Evolutionary conservation across 2,113 vertebrate species (phyloP), one percentile per base, ranked within the genome.

Genomic region (Gymnobelideus leadbeateri): DNA sequence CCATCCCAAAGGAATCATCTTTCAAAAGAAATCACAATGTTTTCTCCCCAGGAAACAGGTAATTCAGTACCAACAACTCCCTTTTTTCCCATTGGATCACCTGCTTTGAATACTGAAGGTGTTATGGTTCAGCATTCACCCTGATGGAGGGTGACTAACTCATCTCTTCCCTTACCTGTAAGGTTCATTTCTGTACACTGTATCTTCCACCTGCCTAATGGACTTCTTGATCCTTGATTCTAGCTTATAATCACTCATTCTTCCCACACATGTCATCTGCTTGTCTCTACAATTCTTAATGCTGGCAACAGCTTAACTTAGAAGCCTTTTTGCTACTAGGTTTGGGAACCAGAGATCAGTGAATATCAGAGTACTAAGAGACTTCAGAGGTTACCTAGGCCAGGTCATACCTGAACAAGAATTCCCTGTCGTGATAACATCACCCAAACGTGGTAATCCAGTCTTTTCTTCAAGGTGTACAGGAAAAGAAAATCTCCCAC

Each of bases 11-110:
- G 2, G 47, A 49, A 4, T 2, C 47, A 31, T 5, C 31, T 19
- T 93, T 94, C 43, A 51, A 19, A 14, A 51, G 91, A 94, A 52
- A 50, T 43, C 0, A 68, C 47, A 95, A 52, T 96, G 4, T 90
- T 92, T 96, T 94, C n/a, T 49, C 77, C 89, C 6, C n/a, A 84
- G n/a, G 19, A 84, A 43, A 43, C 19, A 43, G 19, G 3, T 84
- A 43, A 23, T 84, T 43, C 68, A 31, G 28, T 90, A 31, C 89
- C 47, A 90, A 50, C 26, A 28, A 50, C 12, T 68, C 5, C 28
- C 26, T 0, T 31, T 31, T 31, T 49, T 0, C 24, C 24, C 89
- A 90, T 6, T 47, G 3, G 26, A 50, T 90, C 89, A 50, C 24
- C 26, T 90, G 46, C 19, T 90, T 50, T 31, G 50, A 25, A 50